These are phyloP conservation scores for Drosophila arawakana DNA, from an alignment of 1,140 invertebrate genomes.

Conservation along the genomic window DNA sequence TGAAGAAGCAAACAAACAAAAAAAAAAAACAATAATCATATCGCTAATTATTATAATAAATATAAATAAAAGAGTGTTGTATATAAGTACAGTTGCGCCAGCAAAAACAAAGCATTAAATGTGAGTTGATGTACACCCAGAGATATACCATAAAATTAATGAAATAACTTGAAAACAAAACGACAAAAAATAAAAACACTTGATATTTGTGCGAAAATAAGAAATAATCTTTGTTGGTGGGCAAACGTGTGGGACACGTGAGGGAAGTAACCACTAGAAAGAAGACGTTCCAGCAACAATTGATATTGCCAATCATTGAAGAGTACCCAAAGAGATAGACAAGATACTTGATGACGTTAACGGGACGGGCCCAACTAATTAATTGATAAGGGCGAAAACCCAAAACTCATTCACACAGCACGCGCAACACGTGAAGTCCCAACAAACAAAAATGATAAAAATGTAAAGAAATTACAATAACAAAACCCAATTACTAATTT, in stretches of 20 bases:
- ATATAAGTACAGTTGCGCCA: conserved; percentile 71
- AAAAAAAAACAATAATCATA: conserved; percentile 56
- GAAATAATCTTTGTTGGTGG: not conserved
- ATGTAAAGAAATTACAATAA: too few relatives aligned
- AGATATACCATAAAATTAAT: conserved; percentile 16
- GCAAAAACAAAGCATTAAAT: conserved; percentile 63
- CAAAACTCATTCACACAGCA: conserved; percentile 44
- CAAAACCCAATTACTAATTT: conserved; percentile 32
- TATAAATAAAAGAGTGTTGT: conserved; percentile 39
- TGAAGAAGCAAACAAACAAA: not conserved
- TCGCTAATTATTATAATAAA: conserved; percentile 31
- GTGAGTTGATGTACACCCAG: conserved; percentile 71
- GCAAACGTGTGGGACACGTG: conserved; percentile 69
- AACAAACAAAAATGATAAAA: too few relatives aligned
- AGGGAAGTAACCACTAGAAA: conserved; percentile 20
- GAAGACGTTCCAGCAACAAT: not conserved
- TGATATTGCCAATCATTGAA: not conserved
- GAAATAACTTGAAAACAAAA: conserved; percentile 4
- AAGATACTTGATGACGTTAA: conserved; percentile 41
- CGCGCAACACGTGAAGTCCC: conserved; percentile 48
- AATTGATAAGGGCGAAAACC: conserved; percentile 61
- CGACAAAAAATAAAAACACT: conserved; percentile 63
- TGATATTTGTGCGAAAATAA: conserved; percentile 55
- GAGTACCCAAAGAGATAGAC: conserved; percentile 16
- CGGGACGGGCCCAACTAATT: conserved; percentile 54